These are phyloP conservation scores for Neodontobutis hainanensis DNA, from an alignment of 2,113 vertebrate genomes.

Conservation along the genomic window DNA sequence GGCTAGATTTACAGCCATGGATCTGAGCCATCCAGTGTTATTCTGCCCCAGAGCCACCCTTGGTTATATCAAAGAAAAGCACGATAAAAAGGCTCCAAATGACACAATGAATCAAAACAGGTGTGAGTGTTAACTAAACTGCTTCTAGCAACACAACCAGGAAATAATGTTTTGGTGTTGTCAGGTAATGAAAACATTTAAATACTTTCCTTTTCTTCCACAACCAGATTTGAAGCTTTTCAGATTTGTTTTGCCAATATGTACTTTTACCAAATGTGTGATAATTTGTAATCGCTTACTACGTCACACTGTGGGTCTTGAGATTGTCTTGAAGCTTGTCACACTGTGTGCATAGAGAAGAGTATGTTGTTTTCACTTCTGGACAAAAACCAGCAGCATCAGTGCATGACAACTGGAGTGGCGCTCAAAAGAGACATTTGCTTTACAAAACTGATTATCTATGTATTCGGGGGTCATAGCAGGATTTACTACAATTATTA, in stretches of 20 bases:
- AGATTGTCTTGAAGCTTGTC: no score
- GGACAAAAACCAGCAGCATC: no score
- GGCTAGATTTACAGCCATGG: slow-evolving; percentile 54
- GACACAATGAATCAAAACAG: slow-evolving; percentile 53
- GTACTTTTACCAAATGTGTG: not conserved
- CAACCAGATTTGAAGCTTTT: not conserved
- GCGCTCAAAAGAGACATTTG: no score
- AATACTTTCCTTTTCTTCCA: not conserved
- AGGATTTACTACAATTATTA: no score
- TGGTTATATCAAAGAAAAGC: slow-evolving; percentile 43
- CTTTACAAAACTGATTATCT: no score
- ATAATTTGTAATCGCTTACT: no score
- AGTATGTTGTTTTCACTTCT: no score
- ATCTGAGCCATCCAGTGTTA: slow-evolving; percentile 46
- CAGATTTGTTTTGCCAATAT: not conserved
- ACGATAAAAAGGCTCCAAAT: slow-evolving; percentile 54
- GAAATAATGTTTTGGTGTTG: slow-evolving; percentile 21
- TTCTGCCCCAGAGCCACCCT: slow-evolving; percentile 55
- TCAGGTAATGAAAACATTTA: slow-evolving; percentile 12
- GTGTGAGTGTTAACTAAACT: slow-evolving; percentile 36
- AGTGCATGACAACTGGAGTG: no score
- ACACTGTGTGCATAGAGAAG: no score
- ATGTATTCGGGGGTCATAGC: no score
- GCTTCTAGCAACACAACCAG: slow-evolving; percentile 25
- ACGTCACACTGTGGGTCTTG: no score